Evolutionary conservation across 2,888 invertebrate species (phyloP).

Genomic region (Epirrhoe alternata): DNA sequence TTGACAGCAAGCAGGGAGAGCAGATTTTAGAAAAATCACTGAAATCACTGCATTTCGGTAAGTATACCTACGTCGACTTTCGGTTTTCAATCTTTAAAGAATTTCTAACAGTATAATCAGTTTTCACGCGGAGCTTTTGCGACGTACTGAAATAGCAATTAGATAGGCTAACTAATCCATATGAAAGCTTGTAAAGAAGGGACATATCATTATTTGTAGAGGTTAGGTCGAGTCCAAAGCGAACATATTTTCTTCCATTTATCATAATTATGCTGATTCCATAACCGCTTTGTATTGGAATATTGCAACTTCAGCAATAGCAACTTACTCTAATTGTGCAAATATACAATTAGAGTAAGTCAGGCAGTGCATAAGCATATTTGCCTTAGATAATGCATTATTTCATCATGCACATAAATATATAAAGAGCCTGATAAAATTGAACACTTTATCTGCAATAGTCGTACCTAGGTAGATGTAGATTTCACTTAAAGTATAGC

Average conservation of each 20-base stretch:
- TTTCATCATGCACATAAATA: constrained; percentile 1
- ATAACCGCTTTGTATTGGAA: not conserved
- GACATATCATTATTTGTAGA: not conserved
- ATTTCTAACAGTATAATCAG: not conserved
- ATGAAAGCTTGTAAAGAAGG: not conserved
- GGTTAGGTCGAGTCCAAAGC: not conserved
- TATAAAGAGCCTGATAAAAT: not conserved
- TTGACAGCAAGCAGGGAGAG: not conserved
- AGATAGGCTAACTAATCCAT: not conserved
- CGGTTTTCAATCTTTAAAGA: not conserved
- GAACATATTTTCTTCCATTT: not conserved
- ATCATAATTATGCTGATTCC: not conserved
- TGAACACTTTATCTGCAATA: not conserved
- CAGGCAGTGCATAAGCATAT: not conserved
- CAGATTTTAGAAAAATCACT: not conserved
- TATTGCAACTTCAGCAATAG: not conserved
- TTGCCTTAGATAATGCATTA: not conserved
- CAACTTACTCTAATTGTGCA: not conserved
- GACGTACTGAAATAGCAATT: not conserved
- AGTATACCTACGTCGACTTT: not conserved
- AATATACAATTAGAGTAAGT: not conserved
- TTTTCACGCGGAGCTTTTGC: not conserved
- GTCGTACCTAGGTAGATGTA: not conserved
- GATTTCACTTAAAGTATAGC: not conserved
- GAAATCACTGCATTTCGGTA: not conserved